Evolutionary conservation across 2,113 vertebrate species (phyloP).

Genomic region (Hippopotamus amphibius): DNA sequence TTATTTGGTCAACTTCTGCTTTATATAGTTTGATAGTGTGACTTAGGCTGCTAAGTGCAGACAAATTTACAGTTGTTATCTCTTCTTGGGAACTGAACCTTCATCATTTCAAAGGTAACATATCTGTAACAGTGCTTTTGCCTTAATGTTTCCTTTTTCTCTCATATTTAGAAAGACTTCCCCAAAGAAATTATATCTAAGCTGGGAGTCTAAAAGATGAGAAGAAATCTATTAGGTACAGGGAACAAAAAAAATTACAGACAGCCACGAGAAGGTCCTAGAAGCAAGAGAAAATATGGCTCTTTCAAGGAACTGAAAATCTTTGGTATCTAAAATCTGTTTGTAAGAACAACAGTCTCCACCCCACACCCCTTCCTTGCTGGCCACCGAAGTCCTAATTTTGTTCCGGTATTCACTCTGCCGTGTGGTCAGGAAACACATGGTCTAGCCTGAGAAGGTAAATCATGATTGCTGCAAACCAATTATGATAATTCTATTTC

Average conservation of each 20-base stretch:
- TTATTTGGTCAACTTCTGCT: neutral
- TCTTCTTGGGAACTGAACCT: neutral
- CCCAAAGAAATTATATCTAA: neutral
- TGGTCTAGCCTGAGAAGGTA: neutral
- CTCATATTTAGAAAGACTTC: neutral
- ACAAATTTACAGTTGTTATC: neutral
- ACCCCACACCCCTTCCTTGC: neutral
- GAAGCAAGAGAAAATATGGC: neutral
- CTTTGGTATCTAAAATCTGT: neutral
- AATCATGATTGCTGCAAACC: neutral
- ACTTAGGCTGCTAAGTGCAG: neutral
- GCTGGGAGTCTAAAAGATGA: neutral
- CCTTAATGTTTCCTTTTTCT: neutral
- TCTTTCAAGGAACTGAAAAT: neutral
- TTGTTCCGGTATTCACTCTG: neutral
- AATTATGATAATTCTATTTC: neutral
- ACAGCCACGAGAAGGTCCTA: neutral
- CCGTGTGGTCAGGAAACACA: neutral
- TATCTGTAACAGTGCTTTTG: neutral
- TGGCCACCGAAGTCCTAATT: neutral
- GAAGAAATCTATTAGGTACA: neutral
- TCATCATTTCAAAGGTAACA: neutral
- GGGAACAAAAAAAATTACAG: neutral
- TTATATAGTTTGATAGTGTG: neutral
- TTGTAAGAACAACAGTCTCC: neutral